Conservation (phyloP, 2,888 invertebrate species). For the Drosophila fungiperda region DNA sequence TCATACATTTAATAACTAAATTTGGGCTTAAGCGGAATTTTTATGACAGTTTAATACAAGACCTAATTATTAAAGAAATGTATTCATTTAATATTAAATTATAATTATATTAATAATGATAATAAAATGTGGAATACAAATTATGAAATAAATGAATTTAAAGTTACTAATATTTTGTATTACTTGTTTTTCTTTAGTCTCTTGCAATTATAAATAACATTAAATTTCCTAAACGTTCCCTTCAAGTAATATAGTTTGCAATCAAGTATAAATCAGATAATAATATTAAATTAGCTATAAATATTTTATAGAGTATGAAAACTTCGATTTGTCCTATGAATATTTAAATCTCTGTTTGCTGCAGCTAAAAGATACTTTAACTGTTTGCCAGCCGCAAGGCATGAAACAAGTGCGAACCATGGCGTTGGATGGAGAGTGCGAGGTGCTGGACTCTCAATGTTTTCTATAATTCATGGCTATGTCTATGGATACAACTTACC, state of each 20-base stretch:
- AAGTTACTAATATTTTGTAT: neutral
- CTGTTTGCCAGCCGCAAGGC: constrained; percentile 50
- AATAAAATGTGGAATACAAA: neutral
- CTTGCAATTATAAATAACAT: neutral
- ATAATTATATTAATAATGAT: neutral
- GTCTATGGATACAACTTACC: constrained; percentile 86
- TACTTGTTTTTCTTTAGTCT: neutral
- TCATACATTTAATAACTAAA: accelerated
- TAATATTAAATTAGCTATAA: neutral
- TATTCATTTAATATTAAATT: neutral
- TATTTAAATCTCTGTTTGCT: neutral
- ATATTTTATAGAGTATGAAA: constrained; percentile 30
- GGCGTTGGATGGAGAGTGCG: neutral
- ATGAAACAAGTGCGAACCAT: constrained; percentile 63
- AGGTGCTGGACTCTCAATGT: constrained; percentile 14
- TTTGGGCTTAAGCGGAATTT: neutral
- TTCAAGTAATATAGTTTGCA: neutral
- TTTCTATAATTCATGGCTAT: constrained; percentile 56
- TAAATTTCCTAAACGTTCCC: neutral
- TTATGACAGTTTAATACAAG: neutral
- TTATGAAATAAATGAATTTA: neutral
- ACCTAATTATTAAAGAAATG: no score
- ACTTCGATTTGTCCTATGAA: constrained; percentile 11
- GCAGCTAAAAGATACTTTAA: constrained; percentile 47
- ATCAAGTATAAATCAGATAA: neutral